Conservation (phyloP, 2,113 vertebrate species). For the Neotoma lepida region DNA sequence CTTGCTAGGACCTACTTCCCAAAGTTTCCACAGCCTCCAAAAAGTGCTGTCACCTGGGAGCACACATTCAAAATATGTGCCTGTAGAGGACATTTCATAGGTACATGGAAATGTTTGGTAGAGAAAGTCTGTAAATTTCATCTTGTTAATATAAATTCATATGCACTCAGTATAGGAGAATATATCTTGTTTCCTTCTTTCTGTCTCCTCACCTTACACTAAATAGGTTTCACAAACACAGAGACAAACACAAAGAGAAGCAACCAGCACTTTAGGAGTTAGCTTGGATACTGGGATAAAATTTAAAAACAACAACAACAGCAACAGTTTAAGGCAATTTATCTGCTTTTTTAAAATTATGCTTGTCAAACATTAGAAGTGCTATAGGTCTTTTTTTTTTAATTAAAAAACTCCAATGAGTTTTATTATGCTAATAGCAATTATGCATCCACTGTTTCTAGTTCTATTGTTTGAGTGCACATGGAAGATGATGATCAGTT, state of each 20-base stretch:
- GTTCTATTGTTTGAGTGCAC: not conserved
- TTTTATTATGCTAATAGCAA: not conserved
- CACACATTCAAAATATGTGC: not conserved
- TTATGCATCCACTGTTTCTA: not conserved
- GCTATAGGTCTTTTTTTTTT: not conserved
- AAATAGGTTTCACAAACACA: not conserved
- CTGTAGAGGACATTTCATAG: not conserved
- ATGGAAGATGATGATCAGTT: not conserved
- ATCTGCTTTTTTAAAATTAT: not conserved
- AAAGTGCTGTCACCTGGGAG: not conserved
- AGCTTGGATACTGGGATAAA: not conserved
- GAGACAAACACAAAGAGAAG: not conserved
- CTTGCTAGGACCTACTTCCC: not conserved
- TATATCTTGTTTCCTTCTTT: not conserved
- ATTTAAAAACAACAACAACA: not conserved
- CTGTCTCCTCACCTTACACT: not conserved
- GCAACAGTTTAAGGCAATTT: not conserved
- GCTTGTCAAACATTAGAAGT: not conserved
- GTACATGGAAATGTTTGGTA: not conserved
- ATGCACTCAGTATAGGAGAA: not conserved
- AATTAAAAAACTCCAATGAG: conserved; percentile 5
- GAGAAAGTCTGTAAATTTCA: not conserved
- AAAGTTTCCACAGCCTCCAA: not conserved
- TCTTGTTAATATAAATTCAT: not conserved
- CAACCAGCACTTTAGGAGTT: not conserved